phyloP scores from a whole-genome alignment of 2,888 invertebrate genomes.

The Ferrisia virgata region DNA sequence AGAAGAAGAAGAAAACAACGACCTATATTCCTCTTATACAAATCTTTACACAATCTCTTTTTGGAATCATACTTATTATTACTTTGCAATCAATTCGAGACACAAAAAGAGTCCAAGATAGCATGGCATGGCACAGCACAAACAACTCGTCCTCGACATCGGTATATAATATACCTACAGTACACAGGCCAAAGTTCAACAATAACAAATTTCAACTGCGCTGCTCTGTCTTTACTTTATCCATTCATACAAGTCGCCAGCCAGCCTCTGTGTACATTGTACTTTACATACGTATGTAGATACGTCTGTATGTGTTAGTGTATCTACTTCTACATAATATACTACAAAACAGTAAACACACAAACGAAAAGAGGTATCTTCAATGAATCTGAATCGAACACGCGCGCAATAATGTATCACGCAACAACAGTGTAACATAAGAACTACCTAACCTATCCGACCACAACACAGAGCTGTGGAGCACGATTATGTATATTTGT shows the following conservation, averaged over 20 bases:
- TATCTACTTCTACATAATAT: too few species aligned
- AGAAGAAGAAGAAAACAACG: too few species aligned
- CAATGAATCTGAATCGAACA: conserved; percentile 12
- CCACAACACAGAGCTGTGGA: background rate
- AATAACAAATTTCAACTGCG: background rate
- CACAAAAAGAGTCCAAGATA: background rate
- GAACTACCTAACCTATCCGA: background rate
- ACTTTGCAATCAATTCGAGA: background rate
- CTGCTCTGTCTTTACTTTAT: background rate
- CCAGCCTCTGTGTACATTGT: background rate
- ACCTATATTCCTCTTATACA: too few species aligned
- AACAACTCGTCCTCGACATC: conserved; percentile 4
- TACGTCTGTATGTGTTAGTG: too few species aligned
- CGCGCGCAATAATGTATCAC: background rate
- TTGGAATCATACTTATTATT: too few species aligned
- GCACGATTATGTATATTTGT: background rate
- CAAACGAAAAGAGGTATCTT: background rate
- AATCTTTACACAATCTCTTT: too few species aligned
- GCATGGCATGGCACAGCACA: background rate
- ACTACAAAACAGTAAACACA: too few species aligned
- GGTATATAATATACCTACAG: background rate
- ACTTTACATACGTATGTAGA: too few species aligned
- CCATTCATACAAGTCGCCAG: background rate
- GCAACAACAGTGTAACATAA: background rate
- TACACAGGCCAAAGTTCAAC: background rate